Percentiles rank a stretch among this genome's conserved stretches.
phyloP scores from a whole-genome alignment of 2,888 invertebrate genomes.

The Zeuzera pyrina region DNA sequence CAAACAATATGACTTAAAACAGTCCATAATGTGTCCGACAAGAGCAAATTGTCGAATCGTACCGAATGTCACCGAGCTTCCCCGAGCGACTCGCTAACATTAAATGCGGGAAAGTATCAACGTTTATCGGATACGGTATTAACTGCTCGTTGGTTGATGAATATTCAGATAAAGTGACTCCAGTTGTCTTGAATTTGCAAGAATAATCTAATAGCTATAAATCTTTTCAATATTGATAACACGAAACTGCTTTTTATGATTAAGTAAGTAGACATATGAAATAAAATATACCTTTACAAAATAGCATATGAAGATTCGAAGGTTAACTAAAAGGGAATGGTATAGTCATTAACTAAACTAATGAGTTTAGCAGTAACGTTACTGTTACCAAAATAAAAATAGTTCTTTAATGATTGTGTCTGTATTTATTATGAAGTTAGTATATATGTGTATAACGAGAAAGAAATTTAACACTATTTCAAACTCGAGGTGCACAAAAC shows the following conservation, averaged over 20 bases:
- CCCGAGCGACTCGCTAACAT: slow-evolving; percentile 1
- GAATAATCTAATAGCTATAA: slow-evolving; percentile 46
- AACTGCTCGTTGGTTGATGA: slow-evolving; percentile 41
- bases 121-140: slow-evolving; percentile 39
- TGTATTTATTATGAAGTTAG: no score
- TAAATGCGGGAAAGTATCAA: slow-evolving; percentile 24
- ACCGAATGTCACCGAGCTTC: slow-evolving; percentile 17
- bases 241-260: background rate
- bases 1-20: slow-evolving; percentile 22
- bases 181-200: slow-evolving; percentile 48
- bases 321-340: no score
- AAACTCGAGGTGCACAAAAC: no score
- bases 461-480: no score
- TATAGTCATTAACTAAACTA: no score
- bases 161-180: slow-evolving; percentile 54
- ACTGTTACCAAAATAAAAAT: no score
- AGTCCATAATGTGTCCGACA: slow-evolving; percentile 29
- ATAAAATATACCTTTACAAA: no score
- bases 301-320: no score
- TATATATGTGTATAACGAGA: no score
- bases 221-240: slow-evolving; percentile 27
- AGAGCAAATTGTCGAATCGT: slow-evolving; percentile 33
- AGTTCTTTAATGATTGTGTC: no score
- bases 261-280: background rate
- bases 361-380: no score